A percentile compares a stretch with the other conserved stretches of the same genome.
Conservation (phyloP, 1,140 invertebrate species). For the Brachionus sp. region DNA sequence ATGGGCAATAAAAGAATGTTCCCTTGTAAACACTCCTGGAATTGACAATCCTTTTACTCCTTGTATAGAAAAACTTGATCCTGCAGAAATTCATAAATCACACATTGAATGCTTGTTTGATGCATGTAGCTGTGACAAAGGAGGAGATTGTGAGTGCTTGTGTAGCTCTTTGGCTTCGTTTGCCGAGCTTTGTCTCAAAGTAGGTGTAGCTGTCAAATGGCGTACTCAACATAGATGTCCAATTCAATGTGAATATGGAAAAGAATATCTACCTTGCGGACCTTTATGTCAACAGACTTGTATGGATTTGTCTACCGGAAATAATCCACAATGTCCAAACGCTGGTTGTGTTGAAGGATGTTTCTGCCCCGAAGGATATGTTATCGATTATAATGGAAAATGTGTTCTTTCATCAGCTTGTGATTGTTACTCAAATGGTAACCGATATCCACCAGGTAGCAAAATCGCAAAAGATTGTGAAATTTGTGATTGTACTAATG, state of each 20-base stretch:
- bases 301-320: slow-evolving; percentile 65
- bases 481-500: slow-evolving; percentile 47
- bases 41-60: slow-evolving; percentile 5
- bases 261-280: slow-evolving; percentile 73
- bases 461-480: slow-evolving; percentile 27
- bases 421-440: slow-evolving; percentile 68
- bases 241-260: slow-evolving; percentile 75
- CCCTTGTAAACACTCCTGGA: not conserved
- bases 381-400: slow-evolving; percentile 66
- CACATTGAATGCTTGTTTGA: slow-evolving; percentile 44
- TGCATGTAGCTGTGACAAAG: slow-evolving; percentile 71
- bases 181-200: slow-evolving; percentile 71
- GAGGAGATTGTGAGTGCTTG: slow-evolving; percentile 81
- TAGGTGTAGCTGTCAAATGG: slow-evolving; percentile 69
- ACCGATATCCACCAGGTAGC: slow-evolving; percentile 64
- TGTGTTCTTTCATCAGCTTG: slow-evolving; percentile 73
- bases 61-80: slow-evolving; percentile 36
- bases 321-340: slow-evolving; percentile 61
- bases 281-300: slow-evolving; percentile 71
- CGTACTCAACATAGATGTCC: slow-evolving; percentile 74
- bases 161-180: slow-evolving; percentile 81
- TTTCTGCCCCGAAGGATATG: slow-evolving; percentile 73
- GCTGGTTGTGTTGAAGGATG: slow-evolving; percentile 79
- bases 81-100: not conserved
- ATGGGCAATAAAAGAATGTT: slow-evolving; percentile 45